Evolutionary conservation across 1,140 invertebrate genomes (phyloP), one percentile per base, ranked within the genome.

Genomic region (Aphelenchoides besseyi): DNA sequence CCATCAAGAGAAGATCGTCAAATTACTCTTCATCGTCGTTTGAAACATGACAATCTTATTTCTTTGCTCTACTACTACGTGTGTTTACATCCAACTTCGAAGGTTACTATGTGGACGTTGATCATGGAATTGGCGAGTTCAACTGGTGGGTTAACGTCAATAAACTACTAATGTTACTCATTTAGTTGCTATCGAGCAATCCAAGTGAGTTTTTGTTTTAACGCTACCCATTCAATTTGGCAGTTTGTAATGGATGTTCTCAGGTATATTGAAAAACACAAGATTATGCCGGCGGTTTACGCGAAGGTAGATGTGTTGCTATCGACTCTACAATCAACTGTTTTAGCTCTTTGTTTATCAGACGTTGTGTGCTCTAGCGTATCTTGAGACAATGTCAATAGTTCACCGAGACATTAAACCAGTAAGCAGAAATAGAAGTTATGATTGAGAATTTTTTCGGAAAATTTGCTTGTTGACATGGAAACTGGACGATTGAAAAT

Each of bases 41-140:
- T 75, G 35, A 28, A 77, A 18, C 74, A 75, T 29, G 30, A 79
- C 28, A 75, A 75, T 33, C 23, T 75, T 32, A 32, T 75, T n/a
- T 66, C 64, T 28, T 37, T 75, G 41, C 74, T 79, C 18, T 75
- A 68, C 55, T 75, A 75, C 54, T 75, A 73, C 29, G 74, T 75
- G 2, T 73, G 73, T 26, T 26, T 73, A 23, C 71, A 73, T 75
- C 71, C 71, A 37, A 32, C 3, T 12, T 16, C 72, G 32, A 73
- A 74, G 37, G 35, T 52, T 9, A 73, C 61, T 12, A 72, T 75
- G 74, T 75, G 74, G 74, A 64, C 73, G 2, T 28, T 75, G 28
- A 37, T 75, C 23, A 52, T 75, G 53, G 75, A 75, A 33, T 32
- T 72, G 29, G 72, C 74, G 74, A 67, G 75, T 26, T 75, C 74